Evolutionary conservation across 2,888 invertebrate species (phyloP), one percentile per base, ranked within the genome.

Genomic region (Drosophila koepferae): DNA sequence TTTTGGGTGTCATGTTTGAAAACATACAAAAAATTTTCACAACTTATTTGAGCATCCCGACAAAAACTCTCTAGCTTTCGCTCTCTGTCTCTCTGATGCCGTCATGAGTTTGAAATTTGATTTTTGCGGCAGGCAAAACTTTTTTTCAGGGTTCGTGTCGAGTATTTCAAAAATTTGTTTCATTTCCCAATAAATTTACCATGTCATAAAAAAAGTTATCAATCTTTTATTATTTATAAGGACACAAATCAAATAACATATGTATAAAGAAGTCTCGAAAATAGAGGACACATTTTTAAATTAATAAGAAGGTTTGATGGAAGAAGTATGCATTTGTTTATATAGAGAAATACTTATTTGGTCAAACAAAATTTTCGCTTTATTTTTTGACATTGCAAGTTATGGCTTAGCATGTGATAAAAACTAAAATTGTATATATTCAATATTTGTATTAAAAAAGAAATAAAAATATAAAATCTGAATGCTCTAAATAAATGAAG

Each of bases 1-100:
- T 84, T 83, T 72, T 58, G 64, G 89, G 87, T 85, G 85, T 85
- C 85, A 85, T 89, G 89, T 89, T 89, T 79, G 84, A 73, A 85
- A 85, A 81, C 78, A 72, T 44, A 76, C 67, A 81, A 77, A 71
- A 79, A 66, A 62, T 76, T 74, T 80, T 60, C 74, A 54, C 65
- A 77, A 79, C 80, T 71, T 77, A 74, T 77, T 67, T 59, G 58
- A 56, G 48, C 44, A 61, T 43, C 46, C n/a, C 6, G 14, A 41
- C 46, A 63, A 64, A 44, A 56, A 56, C 44, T 48, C 18, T 23
- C 12, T 31, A 9, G 9, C 16, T 54, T 16, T 9, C 23, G 16
- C 53, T 9, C 16, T 20, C 5, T 10, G 16, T 4, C 10, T 18
- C n/a, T 34, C 14, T 20, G 16, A 7, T 18, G 23, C 48, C 38